Evolutionary conservation across 2,888 invertebrate species (phyloP).

Genomic region (Troglohyphantes excavatus): DNA sequence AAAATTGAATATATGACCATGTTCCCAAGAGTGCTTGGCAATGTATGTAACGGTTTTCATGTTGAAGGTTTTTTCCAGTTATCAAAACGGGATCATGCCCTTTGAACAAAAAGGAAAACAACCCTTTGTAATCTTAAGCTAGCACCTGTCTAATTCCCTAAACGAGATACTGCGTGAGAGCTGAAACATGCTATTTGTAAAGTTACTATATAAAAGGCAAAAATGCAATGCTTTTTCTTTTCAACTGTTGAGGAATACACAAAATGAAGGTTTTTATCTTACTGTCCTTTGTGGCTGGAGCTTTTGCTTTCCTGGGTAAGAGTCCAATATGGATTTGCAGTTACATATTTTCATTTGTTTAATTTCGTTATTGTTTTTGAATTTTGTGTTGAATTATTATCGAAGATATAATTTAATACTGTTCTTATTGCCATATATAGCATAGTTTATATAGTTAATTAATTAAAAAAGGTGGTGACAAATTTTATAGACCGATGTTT

Average conservation of each 20-base stretch:
- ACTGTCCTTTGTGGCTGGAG: conserved; percentile 32
- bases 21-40: no score
- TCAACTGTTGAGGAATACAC: background rate
- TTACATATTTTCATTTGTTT: no score
- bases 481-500: no score
- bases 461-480: no score
- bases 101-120: background rate
- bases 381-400: no score
- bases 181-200: background rate
- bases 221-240: background rate
- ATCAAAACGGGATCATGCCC: background rate
- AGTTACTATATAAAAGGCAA: background rate
- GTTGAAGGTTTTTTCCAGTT: background rate
- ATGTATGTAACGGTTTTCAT: no score
- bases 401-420: no score
- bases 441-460: no score
- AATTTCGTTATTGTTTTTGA: no score
- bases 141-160: background rate
- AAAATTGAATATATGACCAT: no score
- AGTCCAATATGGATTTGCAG: no score
- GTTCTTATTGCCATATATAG: no score
- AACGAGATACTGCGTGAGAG: background rate
- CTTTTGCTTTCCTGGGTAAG: conserved; percentile 42
- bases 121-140: background rate
- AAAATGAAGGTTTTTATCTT: conserved; percentile 43